Evolutionary conservation across 1,140 invertebrate species (phyloP).

Genomic region (Drosophila yakuba): DNA sequence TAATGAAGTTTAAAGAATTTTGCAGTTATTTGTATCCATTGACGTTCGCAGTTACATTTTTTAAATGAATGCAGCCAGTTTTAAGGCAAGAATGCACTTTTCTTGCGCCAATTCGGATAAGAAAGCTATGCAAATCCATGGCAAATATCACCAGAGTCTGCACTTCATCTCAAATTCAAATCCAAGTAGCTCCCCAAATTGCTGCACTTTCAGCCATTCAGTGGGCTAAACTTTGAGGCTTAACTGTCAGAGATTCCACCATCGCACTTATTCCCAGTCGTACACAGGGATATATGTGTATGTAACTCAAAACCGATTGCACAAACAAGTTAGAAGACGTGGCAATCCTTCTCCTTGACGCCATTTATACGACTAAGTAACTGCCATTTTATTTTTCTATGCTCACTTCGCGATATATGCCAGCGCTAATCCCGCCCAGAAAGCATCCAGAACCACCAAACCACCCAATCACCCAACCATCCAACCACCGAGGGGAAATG

Average conservation of each 20-base stretch:
- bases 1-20: neutral
- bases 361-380: constrained; percentile 72
- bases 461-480: neutral
- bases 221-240: constrained; percentile 31
- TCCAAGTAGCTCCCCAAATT: constrained; percentile 13
- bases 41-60: too few relatives aligned
- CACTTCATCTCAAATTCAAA: constrained; percentile 26
- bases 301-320: constrained; percentile 19
- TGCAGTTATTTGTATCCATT: too few relatives aligned
- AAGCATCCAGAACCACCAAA: constrained; percentile 8
- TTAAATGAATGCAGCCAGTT: neutral
- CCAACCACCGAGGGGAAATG: constrained; percentile 50
- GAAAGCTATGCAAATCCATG: constrained; percentile 22
- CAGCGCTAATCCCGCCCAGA: constrained; percentile 54
- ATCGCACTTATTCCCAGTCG: neutral
- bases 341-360: constrained; percentile 33
- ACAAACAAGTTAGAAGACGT: constrained; percentile 40
- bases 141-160: constrained; percentile 5
- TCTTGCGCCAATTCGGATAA: too few relatives aligned
- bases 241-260: constrained; percentile 14
- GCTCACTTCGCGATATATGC: constrained; percentile 60
- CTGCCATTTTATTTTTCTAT: constrained; percentile 73
- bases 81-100: neutral
- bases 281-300: constrained; percentile 5
- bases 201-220: constrained; percentile 23